Base-by-base conservation (phyloP, 1,140 invertebrate species). In the Drosophila sp. region DNA sequence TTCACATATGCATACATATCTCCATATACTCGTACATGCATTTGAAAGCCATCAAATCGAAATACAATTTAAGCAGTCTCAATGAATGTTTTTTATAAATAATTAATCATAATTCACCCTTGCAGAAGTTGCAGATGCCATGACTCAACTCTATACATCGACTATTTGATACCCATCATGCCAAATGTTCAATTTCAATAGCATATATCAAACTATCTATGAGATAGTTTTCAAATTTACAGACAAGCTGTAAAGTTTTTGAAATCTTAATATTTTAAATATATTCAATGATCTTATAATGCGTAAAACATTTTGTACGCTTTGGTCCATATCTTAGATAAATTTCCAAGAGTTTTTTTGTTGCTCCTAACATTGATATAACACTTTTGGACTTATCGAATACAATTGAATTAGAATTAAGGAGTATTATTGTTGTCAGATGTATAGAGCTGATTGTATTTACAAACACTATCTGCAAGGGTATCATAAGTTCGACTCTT, bases 61-160 rank as follows among this genome's bases (percentile, higher is more conserved):
- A 75, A 33, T 75, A 66, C 55, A 74, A 55, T 58, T 60, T 56
- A 27, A 64, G 62, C 32, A 67, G 44, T 33, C 60, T 67, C 65
- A 72, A 58, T 63, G 25, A 30, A 56, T 55, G 17, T 35, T 67
- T 62, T 54, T 60, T 60, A 50, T 54, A 61, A n/a, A 70, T 70
- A 66, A 70, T 75, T 75, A 71, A 75, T 71, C 60, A 78, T 71
- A 75, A 58, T 33, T 58, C 32, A 58, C 30, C 56, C 56, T 58
- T 58, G 33, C 32, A 58, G 32, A 58, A 58, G 17, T 58, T 35
- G 56, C 32, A 27, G 8, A 50, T 50, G 44, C 1, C 8, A 27
- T 50, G 7, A 5, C 23, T 10, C 3, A 7, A 50, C 23, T 50
- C 44, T 10, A 25, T 27, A 17, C 25, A 27, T 50, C 7, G 23